Evolutionary conservation across 2,113 vertebrate genomes (phyloP).

Genomic region (Loxodonta africana): DNA sequence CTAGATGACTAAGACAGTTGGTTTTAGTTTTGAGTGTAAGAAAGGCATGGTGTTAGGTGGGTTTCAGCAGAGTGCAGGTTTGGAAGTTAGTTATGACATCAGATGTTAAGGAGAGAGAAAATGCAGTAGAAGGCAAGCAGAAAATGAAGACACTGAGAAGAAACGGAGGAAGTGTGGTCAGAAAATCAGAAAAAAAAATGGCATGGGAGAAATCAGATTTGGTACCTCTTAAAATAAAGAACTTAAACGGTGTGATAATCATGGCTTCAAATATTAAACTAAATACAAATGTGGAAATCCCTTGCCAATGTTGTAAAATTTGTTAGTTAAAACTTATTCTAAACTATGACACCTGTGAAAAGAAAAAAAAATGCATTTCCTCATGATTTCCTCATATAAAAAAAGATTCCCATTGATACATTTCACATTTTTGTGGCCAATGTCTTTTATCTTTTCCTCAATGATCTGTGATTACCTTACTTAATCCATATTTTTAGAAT

Average conservation of each 20-base stretch:
- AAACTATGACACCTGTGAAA: background rate
- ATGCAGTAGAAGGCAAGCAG: background rate
- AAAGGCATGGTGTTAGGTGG: background rate
- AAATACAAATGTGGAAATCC: background rate
- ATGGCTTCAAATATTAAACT: background rate
- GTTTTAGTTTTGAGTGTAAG: background rate
- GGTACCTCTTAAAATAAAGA: background rate
- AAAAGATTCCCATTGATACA: background rate
- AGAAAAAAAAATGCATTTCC: background rate
- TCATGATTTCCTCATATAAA: background rate
- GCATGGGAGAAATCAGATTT: background rate
- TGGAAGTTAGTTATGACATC: background rate
- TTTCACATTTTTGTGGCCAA: background rate
- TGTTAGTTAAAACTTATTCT: conserved; percentile 29
- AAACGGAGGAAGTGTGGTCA: background rate
- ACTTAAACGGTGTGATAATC: background rate
- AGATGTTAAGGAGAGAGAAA: background rate
- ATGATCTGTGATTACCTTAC: conserved; percentile 16
- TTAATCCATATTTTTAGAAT: conserved; percentile 13
- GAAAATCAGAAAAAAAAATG: background rate
- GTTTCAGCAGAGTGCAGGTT: background rate
- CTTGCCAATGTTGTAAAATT: background rate
- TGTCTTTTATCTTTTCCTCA: background rate
- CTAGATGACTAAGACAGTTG: background rate
- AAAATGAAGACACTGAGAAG: background rate